These are phyloP conservation scores for Drosophila cognata DNA, from an alignment of 2,888 invertebrate genomes.

Conservation along the genomic window DNA sequence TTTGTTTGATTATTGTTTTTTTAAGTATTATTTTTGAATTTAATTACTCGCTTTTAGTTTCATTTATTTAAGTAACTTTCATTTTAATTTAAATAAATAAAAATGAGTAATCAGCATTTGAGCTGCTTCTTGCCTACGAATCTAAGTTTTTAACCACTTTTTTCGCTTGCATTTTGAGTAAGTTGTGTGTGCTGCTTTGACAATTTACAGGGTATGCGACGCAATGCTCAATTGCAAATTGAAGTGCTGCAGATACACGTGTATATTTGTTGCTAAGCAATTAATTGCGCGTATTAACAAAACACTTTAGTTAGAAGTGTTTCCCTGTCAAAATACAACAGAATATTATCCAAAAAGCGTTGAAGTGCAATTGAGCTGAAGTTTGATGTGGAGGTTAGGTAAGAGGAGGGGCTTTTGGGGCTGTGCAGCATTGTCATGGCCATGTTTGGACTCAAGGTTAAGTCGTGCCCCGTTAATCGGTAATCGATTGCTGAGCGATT, in stretches of 20 bases:
- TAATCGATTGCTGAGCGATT: constrained; percentile 42
- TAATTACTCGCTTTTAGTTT: background rate
- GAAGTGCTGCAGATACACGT: constrained; percentile 55
- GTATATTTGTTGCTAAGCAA: constrained; percentile 30
- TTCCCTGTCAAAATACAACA: constrained; percentile 30
- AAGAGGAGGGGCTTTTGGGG: background rate
- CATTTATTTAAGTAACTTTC: background rate
- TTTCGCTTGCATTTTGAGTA: background rate
- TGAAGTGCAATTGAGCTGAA: constrained; percentile 20
- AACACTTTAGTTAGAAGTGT: constrained; percentile 1
- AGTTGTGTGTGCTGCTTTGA: background rate
- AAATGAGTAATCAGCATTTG: background rate
- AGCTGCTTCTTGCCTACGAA: background rate
- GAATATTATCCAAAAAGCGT: background rate
- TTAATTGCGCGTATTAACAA: constrained; percentile 51
- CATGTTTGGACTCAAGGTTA: constrained; percentile 17
- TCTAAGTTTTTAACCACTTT: background rate
- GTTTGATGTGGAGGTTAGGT: background rate
- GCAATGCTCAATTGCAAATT: constrained; percentile 29
- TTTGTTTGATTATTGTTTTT: background rate
- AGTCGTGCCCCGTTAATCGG: constrained; percentile 20
- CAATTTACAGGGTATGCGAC: constrained; percentile 39
- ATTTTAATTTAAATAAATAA: background rate
- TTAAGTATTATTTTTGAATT: background rate
- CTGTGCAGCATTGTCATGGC: constrained; percentile 16